Conservation (phyloP, 2,888 invertebrate species). For the Cantharis flavilabris region DNA sequence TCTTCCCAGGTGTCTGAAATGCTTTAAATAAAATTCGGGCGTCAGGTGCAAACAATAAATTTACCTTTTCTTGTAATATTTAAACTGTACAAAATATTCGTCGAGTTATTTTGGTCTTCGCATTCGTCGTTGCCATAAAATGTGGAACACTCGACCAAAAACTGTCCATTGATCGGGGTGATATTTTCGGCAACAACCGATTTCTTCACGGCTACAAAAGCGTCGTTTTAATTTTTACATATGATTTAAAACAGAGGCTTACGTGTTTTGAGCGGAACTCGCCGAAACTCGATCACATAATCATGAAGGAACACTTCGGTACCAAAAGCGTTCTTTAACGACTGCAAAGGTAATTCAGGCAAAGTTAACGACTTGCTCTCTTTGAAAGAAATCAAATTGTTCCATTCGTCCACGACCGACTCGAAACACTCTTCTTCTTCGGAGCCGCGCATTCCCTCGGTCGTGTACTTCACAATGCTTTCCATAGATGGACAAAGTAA, state of each 20-base stretch:
- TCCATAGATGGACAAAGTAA: background rate
- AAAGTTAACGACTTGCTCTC: background rate
- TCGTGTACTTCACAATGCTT: background rate
- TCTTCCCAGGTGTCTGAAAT: slow-evolving; percentile 43
- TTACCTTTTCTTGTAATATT: slow-evolving; percentile 34
- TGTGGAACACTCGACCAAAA: slow-evolving; percentile 42
- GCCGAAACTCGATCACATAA: slow-evolving; percentile 33
- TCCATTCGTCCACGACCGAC: background rate
- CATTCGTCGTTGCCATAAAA: slow-evolving; percentile 37
- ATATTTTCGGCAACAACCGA: slow-evolving; percentile 52
- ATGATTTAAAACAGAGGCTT: background rate
- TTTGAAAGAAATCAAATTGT: background rate
- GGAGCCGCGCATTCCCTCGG: background rate
- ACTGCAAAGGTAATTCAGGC: background rate
- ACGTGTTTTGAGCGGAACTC: slow-evolving; percentile 42
- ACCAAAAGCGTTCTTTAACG: slow-evolving; percentile 15
- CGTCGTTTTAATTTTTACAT: background rate
- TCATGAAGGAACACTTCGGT: slow-evolving; percentile 29
- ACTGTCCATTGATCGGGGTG: slow-evolving; percentile 45
- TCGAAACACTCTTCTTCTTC: background rate
- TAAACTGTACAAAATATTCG: slow-evolving; percentile 32
- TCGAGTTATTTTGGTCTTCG: slow-evolving; percentile 10
- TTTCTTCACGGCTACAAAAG: slow-evolving; percentile 36
- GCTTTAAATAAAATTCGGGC: background rate
- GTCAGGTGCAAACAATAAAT: background rate